Evolutionary conservation across 2,797 vertebrate species (phyloP).

Genomic region (Silurus aristotelis): DNA sequence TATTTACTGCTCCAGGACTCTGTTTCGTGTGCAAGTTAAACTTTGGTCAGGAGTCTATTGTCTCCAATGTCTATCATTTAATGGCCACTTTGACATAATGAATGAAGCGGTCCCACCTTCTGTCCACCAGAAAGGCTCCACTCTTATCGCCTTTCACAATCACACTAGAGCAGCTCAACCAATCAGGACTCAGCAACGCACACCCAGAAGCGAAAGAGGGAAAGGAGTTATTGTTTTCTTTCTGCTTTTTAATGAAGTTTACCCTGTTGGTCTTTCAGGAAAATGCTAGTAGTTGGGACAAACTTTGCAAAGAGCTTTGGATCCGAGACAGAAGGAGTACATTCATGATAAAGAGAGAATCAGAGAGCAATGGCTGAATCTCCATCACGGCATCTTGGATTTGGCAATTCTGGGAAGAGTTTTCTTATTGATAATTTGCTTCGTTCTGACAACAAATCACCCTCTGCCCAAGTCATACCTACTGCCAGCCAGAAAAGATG

Average conservation of each 20-base stretch:
- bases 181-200: conserved; percentile 68
- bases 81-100: conserved; percentile 87
- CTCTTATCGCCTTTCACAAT: conserved; percentile 79
- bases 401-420: conserved; percentile 88
- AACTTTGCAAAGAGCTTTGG: conserved; percentile 31
- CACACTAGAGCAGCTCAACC: conserved; percentile 71
- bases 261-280: conserved; percentile 67
- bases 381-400: conserved; percentile 75
- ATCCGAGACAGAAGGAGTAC: conserved; percentile 4
- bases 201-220: conserved; percentile 70
- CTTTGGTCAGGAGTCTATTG: conserved; percentile 81
- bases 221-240: conserved; percentile 70
- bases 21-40: conserved; percentile 78
- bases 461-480: conserved; percentile 55
- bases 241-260: conserved; percentile 79
- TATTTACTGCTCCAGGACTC: conserved; percentile 75
- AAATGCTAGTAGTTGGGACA: conserved; percentile 43
- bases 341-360: conserved; percentile 23
- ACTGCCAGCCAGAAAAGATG: conserved; percentile 68
- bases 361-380: conserved; percentile 76
- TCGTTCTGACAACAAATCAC: conserved; percentile 66
- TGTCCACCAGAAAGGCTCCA: conserved; percentile 74
- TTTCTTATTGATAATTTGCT: conserved; percentile 92
- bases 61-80: conserved; percentile 85
- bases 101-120: conserved; percentile 91